Base-by-base conservation (phyloP, 2,797 vertebrate genomes). In the Pseudomugil tenellus region DNA sequence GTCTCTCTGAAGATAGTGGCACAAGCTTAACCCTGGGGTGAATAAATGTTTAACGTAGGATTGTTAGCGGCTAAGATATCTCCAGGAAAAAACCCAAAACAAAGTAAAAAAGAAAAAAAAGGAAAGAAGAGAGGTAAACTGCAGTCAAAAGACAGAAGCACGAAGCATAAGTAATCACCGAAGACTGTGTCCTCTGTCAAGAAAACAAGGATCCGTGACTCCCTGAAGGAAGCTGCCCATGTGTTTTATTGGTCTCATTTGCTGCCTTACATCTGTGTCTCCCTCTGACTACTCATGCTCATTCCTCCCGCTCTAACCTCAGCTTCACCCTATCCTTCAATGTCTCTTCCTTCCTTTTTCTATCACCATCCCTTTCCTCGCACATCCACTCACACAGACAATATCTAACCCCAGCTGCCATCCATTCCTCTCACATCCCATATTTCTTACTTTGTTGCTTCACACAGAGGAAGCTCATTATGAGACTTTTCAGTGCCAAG, bases 171-270 rank as follows among this genome's bases (percentile, higher is more conserved):
- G 77, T 80, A 85, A 89, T 89, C 82, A 70, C 68, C 17, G 74
- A 67, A 75, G 86, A 79, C 78, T 70, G 80, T 81, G 83, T 81
- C 48, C 67, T 81, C 80, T 67, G 83, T 88, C 83, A 80, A 23
- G 79, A 72, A 80, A 89, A 90, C 78, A 86, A 78, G 72, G 77
- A 88, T 77, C 75, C 56, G 66, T 86, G 83, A 80, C 84, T 84
- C 86, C 87, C 85, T 2, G 19, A 39, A 85, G 85, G 81, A 85
- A 76, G 67, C 81, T 74, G 85, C 59, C 80, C 46, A 12, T 78
- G 82, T 81, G 75, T 82, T 87, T 89, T 87, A 88, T 89, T 84
- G 75, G 56, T 58, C 87, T 89, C 84, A 89, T 91, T 91, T 88
- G 86, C 86, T 70, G 64, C 79, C 80, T 81, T 72, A 76, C 81